Base-by-base conservation (phyloP, 2,797 vertebrate genomes). In the Columba guinea region DNA sequence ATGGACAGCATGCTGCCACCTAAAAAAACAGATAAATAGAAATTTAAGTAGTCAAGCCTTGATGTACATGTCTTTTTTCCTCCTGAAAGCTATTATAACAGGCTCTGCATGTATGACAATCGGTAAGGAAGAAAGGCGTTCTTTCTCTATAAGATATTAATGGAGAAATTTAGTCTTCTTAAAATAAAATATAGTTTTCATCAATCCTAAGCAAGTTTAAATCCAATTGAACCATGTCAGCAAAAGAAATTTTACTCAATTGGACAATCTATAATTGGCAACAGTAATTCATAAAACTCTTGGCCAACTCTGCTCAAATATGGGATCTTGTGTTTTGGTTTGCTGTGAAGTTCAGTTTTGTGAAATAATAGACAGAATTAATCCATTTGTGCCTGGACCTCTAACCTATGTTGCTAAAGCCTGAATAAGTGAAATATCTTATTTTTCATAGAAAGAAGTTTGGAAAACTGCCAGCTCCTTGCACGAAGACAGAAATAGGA, bases 391-490 rank as follows among this genome's bases (percentile, higher is more conserved):
- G 49, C 26, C 73, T 71, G 56, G 53, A 68, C 56, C n/a, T 9
- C 46, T 60, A 78, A 22, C 41, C 44, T 81, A 67, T 21, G 30
- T 27, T 34, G 49, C 30, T 59, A 46, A 81, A 46, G 52, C 49
- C 68, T 77, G 52, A 76, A 55, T 59, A 92, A 89, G 10, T 84
- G 68, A 94, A 93, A 93, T 32, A 39, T 68, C 20, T 62, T 93
- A 93, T 94, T 94, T 85, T 80, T 73, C 87, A 39, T 46, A 94
- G 96, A 56, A 49, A 71, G 83, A 59, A 74, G 74, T 22, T 56
- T 89, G 76, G 83, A 85, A 77, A 63, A 21, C 75, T 80, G 77
- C 76, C 91, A 93, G 39, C 32, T 94, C 65, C 59, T 59, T 65
- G n/a, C 56, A 83, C 70, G 68, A 88, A 86, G 74, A 24, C 28